Base-by-base conservation (phyloP, 2,888 invertebrate species). In the Andrena dorsata region DNA sequence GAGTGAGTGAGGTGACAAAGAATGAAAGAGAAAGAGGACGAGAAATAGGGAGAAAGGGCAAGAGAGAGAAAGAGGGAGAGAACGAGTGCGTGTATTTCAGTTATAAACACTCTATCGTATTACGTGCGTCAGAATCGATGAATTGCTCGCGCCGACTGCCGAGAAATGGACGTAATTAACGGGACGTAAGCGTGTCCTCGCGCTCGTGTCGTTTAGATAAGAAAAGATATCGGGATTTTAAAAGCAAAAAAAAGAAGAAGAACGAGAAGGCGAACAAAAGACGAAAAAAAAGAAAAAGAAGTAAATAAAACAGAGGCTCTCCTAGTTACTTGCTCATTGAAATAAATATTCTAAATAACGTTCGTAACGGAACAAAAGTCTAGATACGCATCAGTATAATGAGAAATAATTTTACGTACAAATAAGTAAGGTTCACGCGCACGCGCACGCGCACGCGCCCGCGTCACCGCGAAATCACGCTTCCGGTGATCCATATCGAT, bases 321-420 rank as follows among this genome's bases (percentile, higher is more conserved):
- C 84, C 87, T 86, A 89, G 88, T 90, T 89, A 90, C 87, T 90
- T 90, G 91, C 91, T 91, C 91, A 90, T 91, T 90, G 88, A 91
- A 91, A 91, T 90, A 91, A 56, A 91, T 91, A 91, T 91, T 91
- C 91, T 91, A 91, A 91, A 91, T 90, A 87, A 90, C 87, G 89
- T 86, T 90, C 86, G 84, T 88, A 88, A 86, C 80, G 81, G 83
- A 90, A 85, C 84, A 85, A 77, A 89, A 85, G 79, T 90, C 84
- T 88, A 90, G 84, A 84, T 84, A 85, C 84, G 88, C 84, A 86
- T 88, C 86, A 83, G 76, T 90, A 84, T 85, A 82, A 87, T 85
- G 84, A 81, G 73, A 74, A 80, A 84, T 86, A 87, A 89, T 76
- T 85, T 83, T 87, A 89, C 86, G 82, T 86, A 89, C 86, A 84